Conservation (phyloP, 2,797 vertebrate species). For the Eptatretus atami region DNA sequence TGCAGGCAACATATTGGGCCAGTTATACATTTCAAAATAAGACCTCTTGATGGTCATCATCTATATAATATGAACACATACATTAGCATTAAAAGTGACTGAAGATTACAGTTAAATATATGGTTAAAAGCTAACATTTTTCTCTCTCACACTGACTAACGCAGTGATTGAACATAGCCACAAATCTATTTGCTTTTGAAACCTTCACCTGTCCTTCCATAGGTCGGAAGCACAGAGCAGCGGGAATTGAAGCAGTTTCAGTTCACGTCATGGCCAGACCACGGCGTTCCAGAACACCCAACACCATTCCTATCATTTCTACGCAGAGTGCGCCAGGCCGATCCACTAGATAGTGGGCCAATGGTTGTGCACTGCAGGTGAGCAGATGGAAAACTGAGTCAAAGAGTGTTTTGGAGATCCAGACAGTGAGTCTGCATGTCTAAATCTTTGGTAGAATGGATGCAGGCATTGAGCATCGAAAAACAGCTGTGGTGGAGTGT, state of each 20-base stretch:
- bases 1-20: neutral
- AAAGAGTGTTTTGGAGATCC: fast-evolving
- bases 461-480: too few relatives aligned
- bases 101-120: too few relatives aligned
- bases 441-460: too few relatives aligned
- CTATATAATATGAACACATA: too few relatives aligned
- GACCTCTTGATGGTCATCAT: too few relatives aligned
- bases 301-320: conserved; percentile 60
- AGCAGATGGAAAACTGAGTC: neutral
- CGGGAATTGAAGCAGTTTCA: conserved; percentile 77
- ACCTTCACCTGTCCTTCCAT: conserved; percentile 10
- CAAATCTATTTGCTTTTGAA: neutral
- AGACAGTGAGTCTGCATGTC: too few relatives aligned
- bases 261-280: conserved; percentile 88
- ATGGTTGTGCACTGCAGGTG: conserved; percentile 96
- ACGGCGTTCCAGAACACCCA: conserved; percentile 70
- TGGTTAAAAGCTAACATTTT: too few relatives aligned
- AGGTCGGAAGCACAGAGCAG: conserved; percentile 77
- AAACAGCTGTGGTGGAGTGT: too few relatives aligned
- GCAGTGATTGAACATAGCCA: too few relatives aligned
- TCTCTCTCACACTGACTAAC: too few relatives aligned
- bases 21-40: too few relatives aligned
- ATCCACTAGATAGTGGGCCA: conserved; percentile 51
- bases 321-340: conserved; percentile 49
- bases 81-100: too few relatives aligned